Conservation (phyloP, 2,888 invertebrate genomes). For the Flabesymbios commensalis region DNA sequence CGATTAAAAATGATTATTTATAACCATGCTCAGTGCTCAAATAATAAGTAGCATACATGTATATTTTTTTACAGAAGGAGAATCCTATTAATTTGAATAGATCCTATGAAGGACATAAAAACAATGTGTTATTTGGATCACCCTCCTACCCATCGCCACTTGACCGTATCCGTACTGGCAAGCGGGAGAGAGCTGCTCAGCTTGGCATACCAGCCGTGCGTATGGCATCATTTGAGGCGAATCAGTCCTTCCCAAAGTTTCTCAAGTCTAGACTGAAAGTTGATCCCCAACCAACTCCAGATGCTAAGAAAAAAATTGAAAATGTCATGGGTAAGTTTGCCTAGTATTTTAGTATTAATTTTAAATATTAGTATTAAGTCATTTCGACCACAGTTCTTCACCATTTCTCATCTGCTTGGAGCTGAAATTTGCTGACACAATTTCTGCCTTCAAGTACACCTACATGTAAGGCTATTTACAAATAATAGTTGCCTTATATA, state of each 20-base stretch:
- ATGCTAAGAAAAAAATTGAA: background rate
- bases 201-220: constrained; percentile 42
- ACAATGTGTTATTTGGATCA: constrained; percentile 42
- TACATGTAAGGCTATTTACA: no score
- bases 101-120: background rate
- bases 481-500: no score
- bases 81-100: background rate
- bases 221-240: constrained; percentile 67
- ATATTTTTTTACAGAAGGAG: background rate
- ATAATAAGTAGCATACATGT: no score
- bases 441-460: no score
- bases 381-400: no score
- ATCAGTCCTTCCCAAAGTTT: constrained; percentile 69
- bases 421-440: no score
- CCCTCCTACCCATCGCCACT: constrained; percentile 56
- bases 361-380: no score
- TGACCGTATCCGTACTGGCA: constrained; percentile 50
- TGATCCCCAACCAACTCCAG: constrained; percentile 2
- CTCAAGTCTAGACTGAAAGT: background rate
- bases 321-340: no score
- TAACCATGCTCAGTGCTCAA: no score
- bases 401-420: no score
- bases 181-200: constrained; percentile 46
- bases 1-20: no score
- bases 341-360: no score